phyloP scores from a whole-genome alignment of 1,140 invertebrate genomes.

The Camponotus floridanus region DNA sequence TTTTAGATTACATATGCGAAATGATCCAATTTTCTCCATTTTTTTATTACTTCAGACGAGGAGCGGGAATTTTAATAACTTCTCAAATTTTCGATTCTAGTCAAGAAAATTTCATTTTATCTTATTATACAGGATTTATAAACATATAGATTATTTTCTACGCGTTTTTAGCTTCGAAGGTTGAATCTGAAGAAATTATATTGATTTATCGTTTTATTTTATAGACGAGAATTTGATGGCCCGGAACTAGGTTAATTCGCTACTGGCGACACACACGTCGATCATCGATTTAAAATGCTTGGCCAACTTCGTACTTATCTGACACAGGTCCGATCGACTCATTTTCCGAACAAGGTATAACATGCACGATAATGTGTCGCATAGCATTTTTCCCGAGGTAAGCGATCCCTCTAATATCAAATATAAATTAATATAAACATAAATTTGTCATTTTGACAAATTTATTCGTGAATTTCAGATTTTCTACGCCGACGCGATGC shows the following conservation, averaged over 20 bases:
- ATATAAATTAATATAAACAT: too few relatives aligned
- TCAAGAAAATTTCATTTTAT: too few relatives aligned
- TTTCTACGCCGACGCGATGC: too few relatives aligned
- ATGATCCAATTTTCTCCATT: too few relatives aligned
- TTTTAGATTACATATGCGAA: too few relatives aligned
- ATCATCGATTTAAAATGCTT: conserved; percentile 62
- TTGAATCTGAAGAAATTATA: neutral
- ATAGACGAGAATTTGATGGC: neutral
- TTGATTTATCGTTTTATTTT: neutral
- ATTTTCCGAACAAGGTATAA: neutral
- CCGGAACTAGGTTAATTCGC: neutral
- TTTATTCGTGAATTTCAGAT: neutral
- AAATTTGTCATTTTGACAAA: too few relatives aligned
- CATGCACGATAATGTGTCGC: neutral
- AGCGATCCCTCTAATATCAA: neutral
- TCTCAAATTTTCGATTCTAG: too few relatives aligned
- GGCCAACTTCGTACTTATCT: conserved; percentile 15
- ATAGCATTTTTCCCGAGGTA: neutral
- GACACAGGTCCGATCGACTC: neutral
- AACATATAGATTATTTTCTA: neutral
- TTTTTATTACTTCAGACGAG: too few relatives aligned
- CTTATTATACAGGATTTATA: too few relatives aligned
- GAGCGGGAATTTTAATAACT: too few relatives aligned
- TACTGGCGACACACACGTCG: conserved; percentile 36
- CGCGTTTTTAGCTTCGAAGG: neutral